Evolutionary conservation across 2,113 vertebrate species (phyloP), one percentile per base, ranked within the genome.

Genomic region (Takifugu bimaculatus): DNA sequence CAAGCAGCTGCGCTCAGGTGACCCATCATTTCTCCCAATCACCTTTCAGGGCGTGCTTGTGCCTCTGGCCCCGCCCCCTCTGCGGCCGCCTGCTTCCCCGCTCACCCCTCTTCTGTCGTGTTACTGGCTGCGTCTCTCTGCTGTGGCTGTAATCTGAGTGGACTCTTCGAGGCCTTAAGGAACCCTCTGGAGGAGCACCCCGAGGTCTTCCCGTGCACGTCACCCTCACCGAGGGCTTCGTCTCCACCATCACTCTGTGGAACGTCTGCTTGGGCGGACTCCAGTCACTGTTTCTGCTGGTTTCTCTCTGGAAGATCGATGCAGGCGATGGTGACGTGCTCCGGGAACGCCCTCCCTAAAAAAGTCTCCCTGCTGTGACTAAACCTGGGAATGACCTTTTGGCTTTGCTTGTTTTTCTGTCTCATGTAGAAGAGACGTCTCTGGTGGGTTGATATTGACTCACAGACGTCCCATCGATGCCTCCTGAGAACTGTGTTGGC

Each of bases 1-100:
- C 90, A 98, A 99, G 83, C 97, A 98, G 80, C 91, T 98, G 79
- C 94, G 96, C 91, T 98, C 96, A 97, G 97, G 97, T 98, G 95
- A 84, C 42, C 42, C 44, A 39, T 10, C 3, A 3, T 4, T 3
- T 29, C 57, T 75, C 60, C 42, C 35, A 25, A n/a, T 12, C 26
- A 7, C 45, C 55, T 45, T 12, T 43, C 44, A 49, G 20, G 15
- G 48, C 44, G 42, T 68, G 48, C 35, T 5, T 50, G 66, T 50
- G 3, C 48, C 68, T 79, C 78, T 81, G 50, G 26, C 60, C 13
- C 45, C 50, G 52, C 64, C 50, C n/a, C 28, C 47, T 62, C 65
- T 61, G 32, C 55, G 79, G 79, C 71, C 50, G 55, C 63, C 35
- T 44, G 54, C 29, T 32, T 45, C 6, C 56, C 13, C 42, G 53